These are phyloP conservation scores for Cyclina sinensis DNA, from an alignment of 1,140 invertebrate genomes.

Conservation along the genomic window DNA sequence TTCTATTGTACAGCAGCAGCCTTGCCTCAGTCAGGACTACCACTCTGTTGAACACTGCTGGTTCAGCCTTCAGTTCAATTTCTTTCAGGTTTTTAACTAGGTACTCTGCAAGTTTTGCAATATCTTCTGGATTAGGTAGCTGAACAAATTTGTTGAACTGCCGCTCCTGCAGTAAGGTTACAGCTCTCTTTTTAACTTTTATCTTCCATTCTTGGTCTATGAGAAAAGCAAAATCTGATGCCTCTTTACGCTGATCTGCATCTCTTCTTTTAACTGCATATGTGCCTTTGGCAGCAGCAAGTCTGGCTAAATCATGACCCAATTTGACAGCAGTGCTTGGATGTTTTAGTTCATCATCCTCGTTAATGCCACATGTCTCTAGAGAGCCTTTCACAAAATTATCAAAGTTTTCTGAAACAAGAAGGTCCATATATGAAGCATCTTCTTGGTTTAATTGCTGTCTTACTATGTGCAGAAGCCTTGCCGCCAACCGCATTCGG, in stretches of 20 bases:
- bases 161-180: not conserved
- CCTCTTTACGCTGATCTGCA: not conserved
- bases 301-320: not conserved
- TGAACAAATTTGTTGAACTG: slow-evolving; percentile 29
- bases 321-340: slow-evolving; percentile 32
- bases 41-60: not conserved
- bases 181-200: slow-evolving; percentile 1
- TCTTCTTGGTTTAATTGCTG: not conserved
- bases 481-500: slow-evolving; percentile 23
- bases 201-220: slow-evolving; percentile 24
- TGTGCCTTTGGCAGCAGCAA: not conserved
- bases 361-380: not conserved
- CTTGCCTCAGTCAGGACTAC: not conserved
- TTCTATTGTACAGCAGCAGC: slow-evolving; percentile 27
- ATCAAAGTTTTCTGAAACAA: slow-evolving; percentile 14
- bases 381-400: not conserved
- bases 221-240: not conserved
- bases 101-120: slow-evolving; percentile 9
- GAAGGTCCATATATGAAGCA: not conserved
- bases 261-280: not conserved
- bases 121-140: slow-evolving; percentile 41
- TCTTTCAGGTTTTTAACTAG: slow-evolving; percentile 4
- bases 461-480: slow-evolving; percentile 5
- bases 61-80: not conserved
- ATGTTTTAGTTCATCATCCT: slow-evolving; percentile 16